Evolutionary conservation across 2,888 invertebrate species (phyloP).

Genomic region (Eupithecia subumbrata): DNA sequence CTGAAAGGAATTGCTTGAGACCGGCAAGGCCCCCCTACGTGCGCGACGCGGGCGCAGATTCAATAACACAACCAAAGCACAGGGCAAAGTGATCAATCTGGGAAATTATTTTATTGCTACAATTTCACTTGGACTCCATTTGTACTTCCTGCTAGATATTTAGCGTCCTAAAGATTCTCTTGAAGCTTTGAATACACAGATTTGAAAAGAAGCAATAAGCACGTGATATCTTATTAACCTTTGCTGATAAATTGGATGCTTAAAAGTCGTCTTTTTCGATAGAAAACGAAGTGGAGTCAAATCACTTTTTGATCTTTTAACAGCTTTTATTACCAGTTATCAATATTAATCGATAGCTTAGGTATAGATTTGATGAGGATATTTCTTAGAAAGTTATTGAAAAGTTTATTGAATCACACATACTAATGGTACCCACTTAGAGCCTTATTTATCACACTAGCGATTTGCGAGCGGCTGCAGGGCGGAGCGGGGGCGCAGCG

Average conservation of each 20-base stretch:
- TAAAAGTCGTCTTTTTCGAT: background rate
- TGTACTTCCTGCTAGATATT: slow-evolving; percentile 29
- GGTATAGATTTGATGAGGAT: background rate
- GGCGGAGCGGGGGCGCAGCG: too few species aligned
- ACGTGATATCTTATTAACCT: background rate
- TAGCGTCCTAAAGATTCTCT: background rate
- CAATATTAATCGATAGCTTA: background rate
- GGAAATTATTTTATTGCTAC: slow-evolving; percentile 55
- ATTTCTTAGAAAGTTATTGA: background rate
- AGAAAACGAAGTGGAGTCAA: background rate
- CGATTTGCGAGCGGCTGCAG: too few species aligned
- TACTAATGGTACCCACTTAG: background rate
- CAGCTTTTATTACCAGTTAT: background rate
- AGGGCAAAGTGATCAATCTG: slow-evolving; percentile 54
- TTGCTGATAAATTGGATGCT: background rate
- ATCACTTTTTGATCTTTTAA: background rate
- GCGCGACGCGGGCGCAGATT: slow-evolving; percentile 47
- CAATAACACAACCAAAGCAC: background rate
- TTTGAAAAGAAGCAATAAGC: background rate
- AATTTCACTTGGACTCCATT: slow-evolving; percentile 35
- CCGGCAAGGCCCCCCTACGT: slow-evolving; percentile 63
- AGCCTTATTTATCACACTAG: too few species aligned
- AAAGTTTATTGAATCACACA: background rate
- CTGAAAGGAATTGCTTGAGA: slow-evolving; percentile 54
- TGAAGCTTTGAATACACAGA: background rate